Base-by-base conservation (phyloP, 2,113 vertebrate species). In the Hyperopisus bebe region DNA sequence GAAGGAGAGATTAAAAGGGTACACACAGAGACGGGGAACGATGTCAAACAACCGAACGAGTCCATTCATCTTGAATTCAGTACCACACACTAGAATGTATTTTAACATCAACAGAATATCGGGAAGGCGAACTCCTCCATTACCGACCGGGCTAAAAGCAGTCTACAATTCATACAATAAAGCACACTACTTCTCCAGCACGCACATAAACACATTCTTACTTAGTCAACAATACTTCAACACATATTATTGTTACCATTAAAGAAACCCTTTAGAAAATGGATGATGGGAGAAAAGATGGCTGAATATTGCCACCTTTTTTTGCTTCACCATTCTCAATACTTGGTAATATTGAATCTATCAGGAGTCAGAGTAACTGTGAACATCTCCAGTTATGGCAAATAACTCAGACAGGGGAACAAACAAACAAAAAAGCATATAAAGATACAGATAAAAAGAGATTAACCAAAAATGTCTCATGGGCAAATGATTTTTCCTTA, bases 21-120 rank as follows among this genome's bases (percentile, higher is more conserved):
- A 89, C 91, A 88, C 85, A 93, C 93, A 92, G 90, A 93, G 94
- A 94, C 94, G 91, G 93, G 94, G 91, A 94, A 92, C 89, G 89
- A 90, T 77, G 93, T n/a, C 55, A 74, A 88, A 88, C 44, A 42
- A 89, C 47, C 91, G 91, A 89, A 55, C 13, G 70, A 89, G 74
- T 50, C 51, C 93, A 94, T 94, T 94, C 94, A 95, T 96, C 95
- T 95, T 94, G 93, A 94, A 94, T 96, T 95, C 95, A 95, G 94
- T 91, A 92, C 92, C 92, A 92, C 93, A 94, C 94, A 95, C 94
- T 94, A 95, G 95, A 88, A 96, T 95, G 94, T 95, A 94, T 93
- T 91, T 93, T 91, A 93, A 94, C 94, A 95, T 96, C 95, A 95
- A 94, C 95, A 96, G 95, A 95, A 55, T 83, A 42, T 95, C 94